Evolutionary conservation across 1,140 invertebrate species (phyloP), one percentile per base, ranked within the genome.

Genomic region (Plectrocnemia conspersa): DNA sequence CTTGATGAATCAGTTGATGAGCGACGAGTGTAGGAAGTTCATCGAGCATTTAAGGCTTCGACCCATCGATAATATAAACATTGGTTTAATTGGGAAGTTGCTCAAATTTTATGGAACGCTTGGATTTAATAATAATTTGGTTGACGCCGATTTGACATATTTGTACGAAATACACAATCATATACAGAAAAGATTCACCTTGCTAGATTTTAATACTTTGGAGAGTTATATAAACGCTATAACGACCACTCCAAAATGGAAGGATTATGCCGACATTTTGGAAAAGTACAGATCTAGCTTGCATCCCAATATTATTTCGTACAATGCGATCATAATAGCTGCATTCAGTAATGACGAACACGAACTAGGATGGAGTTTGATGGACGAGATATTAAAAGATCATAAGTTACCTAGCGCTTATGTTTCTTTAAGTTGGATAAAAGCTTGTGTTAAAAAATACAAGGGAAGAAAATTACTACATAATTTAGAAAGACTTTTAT

Each of bases 161-260:
- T 79, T 86, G 56, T 61, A 79, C 21, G 32, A 73, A 11, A 63
- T 77, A 10, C 83, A 78, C 63, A 63, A 78, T 5, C 52, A 68
- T 15, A 58, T 88, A 10, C 69, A 70, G 59, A 64, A 68, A 21
- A 76, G 79, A 41, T 80, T 82, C 70, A 68, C 74, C 36, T 58
- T 78, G 0, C 59, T 86, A 25, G 83, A 87, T 69, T 64, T 61
- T 36, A 60, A 55, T 6, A 81, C 80, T 19, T 75, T 74, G 54
- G 78, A 82, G 63, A 69, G 69, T 65, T 66, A 83, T 11, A 73
- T 88, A 35, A 61, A 65, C 45, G 82, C 76, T 1, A 64, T 89
- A 2, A 81, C 79, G 58, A 62, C 77, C 25, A 84, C 86, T 10
- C 64, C 67, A 49, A 63, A 77, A 47, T 87, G 84, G 83, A 72